Evolutionary conservation across 2,113 vertebrate genomes (phyloP).

Genomic region (Merops nubicus): DNA sequence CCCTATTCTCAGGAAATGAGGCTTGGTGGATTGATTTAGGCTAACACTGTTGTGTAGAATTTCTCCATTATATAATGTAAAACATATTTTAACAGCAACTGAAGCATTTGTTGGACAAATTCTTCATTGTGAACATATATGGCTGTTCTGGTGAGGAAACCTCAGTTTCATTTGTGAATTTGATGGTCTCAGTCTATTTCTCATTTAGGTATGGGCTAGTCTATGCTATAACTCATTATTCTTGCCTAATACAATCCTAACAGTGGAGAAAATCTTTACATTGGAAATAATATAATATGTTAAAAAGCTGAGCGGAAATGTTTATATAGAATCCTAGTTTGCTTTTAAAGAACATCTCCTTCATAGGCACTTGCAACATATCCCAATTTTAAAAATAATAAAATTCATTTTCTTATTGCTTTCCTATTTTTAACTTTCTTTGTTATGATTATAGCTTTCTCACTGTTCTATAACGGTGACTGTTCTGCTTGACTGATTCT

Average conservation of each 20-base stretch:
- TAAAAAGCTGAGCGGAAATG: not conserved
- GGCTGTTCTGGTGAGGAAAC: not conserved
- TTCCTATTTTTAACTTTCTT: constrained; percentile 35
- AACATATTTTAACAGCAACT: not conserved
- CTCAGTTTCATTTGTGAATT: not conserved
- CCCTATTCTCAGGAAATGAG: not conserved
- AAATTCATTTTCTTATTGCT: constrained; percentile 38
- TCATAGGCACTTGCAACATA: not conserved
- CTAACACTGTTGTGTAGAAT: not conserved
- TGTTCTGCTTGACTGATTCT: constrained; percentile 5
- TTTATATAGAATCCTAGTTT: not conserved
- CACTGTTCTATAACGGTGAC: constrained; percentile 22
- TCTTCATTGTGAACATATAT: not conserved
- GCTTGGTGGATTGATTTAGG: not conserved
- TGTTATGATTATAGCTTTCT: constrained; percentile 54
- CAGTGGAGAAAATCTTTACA: not conserved
- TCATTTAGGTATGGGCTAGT: not conserved
- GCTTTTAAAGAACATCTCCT: not conserved
- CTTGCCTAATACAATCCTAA: not conserved
- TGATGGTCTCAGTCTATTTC: not conserved
- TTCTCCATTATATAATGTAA: not conserved
- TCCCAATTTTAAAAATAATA: not conserved
- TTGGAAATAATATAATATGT: not conserved
- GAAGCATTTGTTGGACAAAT: not conserved
- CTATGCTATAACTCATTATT: not conserved